Evolutionary conservation across 2,113 vertebrate species (phyloP), one percentile per base, ranked within the genome.

Genomic region (Zosterops japonicus): DNA sequence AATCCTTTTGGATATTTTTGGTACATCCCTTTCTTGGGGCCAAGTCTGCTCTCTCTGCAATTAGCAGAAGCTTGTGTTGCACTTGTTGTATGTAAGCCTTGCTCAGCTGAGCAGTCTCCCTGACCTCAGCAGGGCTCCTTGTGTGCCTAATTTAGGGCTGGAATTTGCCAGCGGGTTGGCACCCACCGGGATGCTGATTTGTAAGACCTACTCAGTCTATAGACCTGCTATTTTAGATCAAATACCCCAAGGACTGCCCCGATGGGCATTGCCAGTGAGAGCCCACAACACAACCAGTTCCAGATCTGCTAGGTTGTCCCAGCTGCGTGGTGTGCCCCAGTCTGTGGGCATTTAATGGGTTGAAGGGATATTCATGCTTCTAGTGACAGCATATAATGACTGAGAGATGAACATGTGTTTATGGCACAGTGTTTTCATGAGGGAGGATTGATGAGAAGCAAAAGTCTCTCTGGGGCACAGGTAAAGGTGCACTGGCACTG

Each of bases 341-440:
- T 19, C 19, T 28, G 33, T 0, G 1, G 77, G 44, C 0, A 1
- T n/a, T 59, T 18, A 6, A 8, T 0, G 3, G 29, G 47, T 16
- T 1, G 2, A 41, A 80, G 59, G 53, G 33, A 35, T 8, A 2
- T 42, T 49, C 2, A 0, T 56, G 68, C 24, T 50, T 36, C 44
- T 14, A 5, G n/a, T 27, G 8, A 19, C n/a, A 64, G 53, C 22
- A 21, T 8, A 1, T 0, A 60, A 55, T 28, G 74, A 35, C 59
- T 24, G 35, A 76, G 36, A 44, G 27, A 65, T 9, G 22, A 89
- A 16, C 4, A 0, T 3, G 11, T 49, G 33, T 20, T 76, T 41
- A 11, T 18, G 31, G 49, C 39, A 67, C 74, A 22, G 56, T 0
- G 0, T 44, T 78, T 70, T 42, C n/a, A 14, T 6, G 47, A 81